Evolutionary conservation across 2,888 invertebrate genomes (phyloP).

Genomic region (Cryptosula pallasiana): DNA sequence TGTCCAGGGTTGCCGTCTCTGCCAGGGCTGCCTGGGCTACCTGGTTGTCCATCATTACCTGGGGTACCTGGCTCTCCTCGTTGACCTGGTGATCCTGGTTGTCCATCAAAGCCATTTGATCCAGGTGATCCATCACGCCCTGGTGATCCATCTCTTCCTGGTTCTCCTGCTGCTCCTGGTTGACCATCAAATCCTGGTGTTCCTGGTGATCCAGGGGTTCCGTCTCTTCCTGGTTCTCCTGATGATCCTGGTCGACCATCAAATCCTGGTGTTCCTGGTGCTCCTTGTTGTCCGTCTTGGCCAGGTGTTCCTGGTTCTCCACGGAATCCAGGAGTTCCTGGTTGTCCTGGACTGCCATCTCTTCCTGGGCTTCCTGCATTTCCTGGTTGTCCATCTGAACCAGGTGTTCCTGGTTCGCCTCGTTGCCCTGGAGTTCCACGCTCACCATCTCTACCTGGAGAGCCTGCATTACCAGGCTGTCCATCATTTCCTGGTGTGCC

Average conservation of each 20-base stretch:
- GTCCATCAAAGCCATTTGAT: background rate
- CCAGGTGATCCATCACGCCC: conserved; percentile 25
- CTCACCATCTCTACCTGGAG: background rate
- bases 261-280: background rate
- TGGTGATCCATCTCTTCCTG: conserved; percentile 21
- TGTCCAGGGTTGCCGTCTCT: background rate
- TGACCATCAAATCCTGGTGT: background rate
- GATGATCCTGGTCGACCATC: background rate
- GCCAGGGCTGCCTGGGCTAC: background rate
- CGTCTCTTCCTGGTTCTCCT: background rate
- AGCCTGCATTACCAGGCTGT: background rate
- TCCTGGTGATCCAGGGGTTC: background rate
- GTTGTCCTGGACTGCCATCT: background rate
- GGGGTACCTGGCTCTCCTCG: background rate
- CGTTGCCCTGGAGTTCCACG: no score
- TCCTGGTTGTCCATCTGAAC: background rate
- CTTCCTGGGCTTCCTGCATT: background rate
- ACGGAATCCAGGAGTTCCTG: no score
- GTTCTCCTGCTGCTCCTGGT: conserved; percentile 20
- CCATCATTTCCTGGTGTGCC: background rate
- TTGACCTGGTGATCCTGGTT: background rate
- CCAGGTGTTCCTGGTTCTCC: background rate
- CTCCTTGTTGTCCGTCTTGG: background rate
- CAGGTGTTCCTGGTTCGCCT: background rate
- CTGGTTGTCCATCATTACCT: background rate